These are phyloP conservation scores for Notolabrus celidotus DNA, from an alignment of 2,797 vertebrate genomes.

Conservation along the genomic window DNA sequence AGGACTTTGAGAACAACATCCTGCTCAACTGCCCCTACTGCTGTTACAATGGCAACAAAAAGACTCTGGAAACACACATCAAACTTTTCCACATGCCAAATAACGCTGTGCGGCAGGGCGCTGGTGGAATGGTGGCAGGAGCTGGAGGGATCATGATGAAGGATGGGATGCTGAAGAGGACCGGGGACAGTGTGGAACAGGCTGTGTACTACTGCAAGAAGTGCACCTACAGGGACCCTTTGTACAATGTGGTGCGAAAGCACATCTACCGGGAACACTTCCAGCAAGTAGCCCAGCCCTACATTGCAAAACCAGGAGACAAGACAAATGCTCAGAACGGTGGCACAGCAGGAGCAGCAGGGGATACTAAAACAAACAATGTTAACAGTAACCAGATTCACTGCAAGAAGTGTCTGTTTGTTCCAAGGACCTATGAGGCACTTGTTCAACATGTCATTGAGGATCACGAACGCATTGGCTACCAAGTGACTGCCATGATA, in stretches of 20 bases:
- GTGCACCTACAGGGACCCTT: constrained; percentile 99
- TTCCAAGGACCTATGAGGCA: constrained; percentile 97
- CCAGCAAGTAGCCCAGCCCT: constrained; percentile 97
- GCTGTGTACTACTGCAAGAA: constrained; percentile 99
- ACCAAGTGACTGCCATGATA: constrained; percentile 99
- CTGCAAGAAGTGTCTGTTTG: constrained; percentile 98
- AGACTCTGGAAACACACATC: constrained; percentile 99
- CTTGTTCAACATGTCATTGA: constrained; percentile 99
- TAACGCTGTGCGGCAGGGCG: constrained; percentile 85
- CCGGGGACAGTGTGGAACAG: constrained; percentile 95
- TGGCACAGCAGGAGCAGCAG: constrained; percentile 64
- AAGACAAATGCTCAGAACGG: constrained; percentile 83
- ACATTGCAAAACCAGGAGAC: constrained; percentile 94
- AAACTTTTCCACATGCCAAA: constrained; percentile 98
- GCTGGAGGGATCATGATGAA: constrained; percentile 91
- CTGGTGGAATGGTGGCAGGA: constrained; percentile 66
- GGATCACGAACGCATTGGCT: constrained; percentile 97
- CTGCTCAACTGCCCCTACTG: constrained; percentile 99
- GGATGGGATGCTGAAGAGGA: constrained; percentile 90
- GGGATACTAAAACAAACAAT: constrained; percentile 84
- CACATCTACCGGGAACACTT: constrained; percentile 99
- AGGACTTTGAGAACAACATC: constrained; percentile 99
- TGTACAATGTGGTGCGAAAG: constrained; percentile 98
- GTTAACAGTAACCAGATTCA: constrained; percentile 90
- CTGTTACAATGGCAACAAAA: constrained; percentile 99